A percentile compares a stretch with the other conserved stretches of the same genome.
Conservation (phyloP, 2,113 vertebrate genomes). For the Oxyruncus cristatus region DNA sequence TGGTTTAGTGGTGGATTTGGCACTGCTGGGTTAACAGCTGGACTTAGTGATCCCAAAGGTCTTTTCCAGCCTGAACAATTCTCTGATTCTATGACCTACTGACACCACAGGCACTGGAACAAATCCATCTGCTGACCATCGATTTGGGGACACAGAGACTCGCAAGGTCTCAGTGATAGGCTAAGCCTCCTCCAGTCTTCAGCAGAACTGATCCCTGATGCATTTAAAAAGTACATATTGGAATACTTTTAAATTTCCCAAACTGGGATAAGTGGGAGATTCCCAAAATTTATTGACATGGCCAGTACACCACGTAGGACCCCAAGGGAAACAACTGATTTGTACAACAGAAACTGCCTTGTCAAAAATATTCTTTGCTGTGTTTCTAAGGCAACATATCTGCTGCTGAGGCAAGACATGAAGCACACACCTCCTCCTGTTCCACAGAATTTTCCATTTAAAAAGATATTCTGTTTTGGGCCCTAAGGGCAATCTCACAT, state of each 20-base stretch:
- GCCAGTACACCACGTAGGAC: background rate
- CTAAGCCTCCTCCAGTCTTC: background rate
- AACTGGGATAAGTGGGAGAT: background rate
- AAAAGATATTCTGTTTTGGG: background rate
- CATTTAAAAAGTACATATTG: background rate
- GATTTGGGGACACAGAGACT: background rate
- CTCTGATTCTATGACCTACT: background rate
- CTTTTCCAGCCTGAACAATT: too few species aligned
- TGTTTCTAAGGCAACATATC: background rate
- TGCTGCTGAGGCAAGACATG: background rate
- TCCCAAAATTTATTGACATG: background rate
- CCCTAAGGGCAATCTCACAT: background rate
- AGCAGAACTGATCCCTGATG: background rate
- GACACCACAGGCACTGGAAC: background rate
- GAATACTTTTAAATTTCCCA: background rate
- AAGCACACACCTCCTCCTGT: background rate
- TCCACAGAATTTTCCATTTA: background rate
- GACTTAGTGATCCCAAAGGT: too few species aligned
- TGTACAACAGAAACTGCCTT: background rate
- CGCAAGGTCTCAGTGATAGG: fast-evolving
- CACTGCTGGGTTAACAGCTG: too few species aligned
- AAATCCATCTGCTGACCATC: background rate
- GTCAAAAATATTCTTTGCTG: background rate
- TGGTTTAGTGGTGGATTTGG: too few species aligned
- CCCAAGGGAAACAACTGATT: background rate